These are phyloP conservation scores for Mylabris sibirica DNA, from an alignment of 2,888 invertebrate species.

Conservation along the genomic window DNA sequence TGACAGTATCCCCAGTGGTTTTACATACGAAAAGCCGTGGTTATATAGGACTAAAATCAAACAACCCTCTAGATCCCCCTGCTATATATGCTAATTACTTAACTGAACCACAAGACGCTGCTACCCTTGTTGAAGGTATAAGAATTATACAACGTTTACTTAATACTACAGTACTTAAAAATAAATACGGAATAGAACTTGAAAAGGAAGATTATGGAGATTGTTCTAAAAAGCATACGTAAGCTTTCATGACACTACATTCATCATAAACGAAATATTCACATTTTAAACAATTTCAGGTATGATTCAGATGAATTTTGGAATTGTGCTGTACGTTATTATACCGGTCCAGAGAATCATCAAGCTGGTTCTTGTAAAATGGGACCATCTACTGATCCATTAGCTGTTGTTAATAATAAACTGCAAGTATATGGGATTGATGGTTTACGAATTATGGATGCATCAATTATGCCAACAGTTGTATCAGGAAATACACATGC, in stretches of 20 bases:
- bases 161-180: constrained; percentile 66
- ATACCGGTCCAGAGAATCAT: constrained; percentile 84
- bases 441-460: constrained; percentile 65
- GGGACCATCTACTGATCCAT: constrained; percentile 74
- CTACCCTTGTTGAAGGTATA: constrained; percentile 70
- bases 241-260: constrained; percentile 25
- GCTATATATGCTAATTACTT: constrained; percentile 82
- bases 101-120: constrained; percentile 70
- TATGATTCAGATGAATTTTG: constrained; percentile 75
- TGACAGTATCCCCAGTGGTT: constrained; percentile 67
- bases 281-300: constrained; percentile 30
- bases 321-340: constrained; percentile 73
- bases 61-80: constrained; percentile 74
- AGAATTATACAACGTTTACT: constrained; percentile 66
- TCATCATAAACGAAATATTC: constrained; percentile 9
- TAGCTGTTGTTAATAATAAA: constrained; percentile 78
- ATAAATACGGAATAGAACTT: constrained; percentile 67
- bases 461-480: constrained; percentile 58
- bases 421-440: constrained; percentile 70
- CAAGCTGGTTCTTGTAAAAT: constrained; percentile 85
- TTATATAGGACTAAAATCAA: constrained; percentile 68
- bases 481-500: constrained; percentile 60
- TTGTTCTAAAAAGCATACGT: constrained; percentile 59
- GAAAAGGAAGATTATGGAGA: constrained; percentile 62
- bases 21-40: constrained; percentile 75